These are phyloP conservation scores for Trematomus bernacchii DNA, from an alignment of 2,797 vertebrate genomes.

Conservation along the genomic window DNA sequence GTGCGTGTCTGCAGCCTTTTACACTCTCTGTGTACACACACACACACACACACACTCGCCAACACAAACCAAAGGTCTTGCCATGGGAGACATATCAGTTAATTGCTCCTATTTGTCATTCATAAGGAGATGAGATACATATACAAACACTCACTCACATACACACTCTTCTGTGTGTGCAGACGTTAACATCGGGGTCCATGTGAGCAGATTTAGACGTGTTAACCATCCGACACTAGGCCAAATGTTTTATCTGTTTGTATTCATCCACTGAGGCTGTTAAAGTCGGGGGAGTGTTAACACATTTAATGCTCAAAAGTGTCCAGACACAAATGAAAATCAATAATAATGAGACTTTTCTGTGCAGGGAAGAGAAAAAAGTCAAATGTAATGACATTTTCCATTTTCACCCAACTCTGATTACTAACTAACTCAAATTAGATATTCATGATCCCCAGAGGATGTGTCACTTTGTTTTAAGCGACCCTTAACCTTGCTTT, in stretches of 20 bases:
- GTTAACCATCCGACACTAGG: slow-evolving; percentile 6
- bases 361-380: background rate
- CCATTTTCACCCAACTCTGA: too few relatives aligned
- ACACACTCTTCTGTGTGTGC: background rate
- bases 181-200: too few relatives aligned
- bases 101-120: slow-evolving; percentile 19
- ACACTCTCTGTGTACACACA: slow-evolving; percentile 10
- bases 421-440: background rate
- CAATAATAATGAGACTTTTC: background rate
- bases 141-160: background rate
- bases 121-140: slow-evolving; percentile 1
- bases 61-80: background rate
- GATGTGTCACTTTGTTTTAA: background rate
- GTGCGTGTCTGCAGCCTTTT: slow-evolving; percentile 3
- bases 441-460: background rate
- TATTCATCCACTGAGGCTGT: slow-evolving; percentile 4
- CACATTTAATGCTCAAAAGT: background rate
- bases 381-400: background rate
- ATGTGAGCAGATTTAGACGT: too few relatives aligned
- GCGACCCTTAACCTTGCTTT: background rate
- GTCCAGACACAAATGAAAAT: background rate
- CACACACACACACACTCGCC: slow-evolving; percentile 2
- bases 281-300: background rate
- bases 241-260: slow-evolving; percentile 26
- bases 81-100: background rate